Evolutionary conservation across 1,140 invertebrate species (phyloP).

Genomic region (Zophobas morio): DNA sequence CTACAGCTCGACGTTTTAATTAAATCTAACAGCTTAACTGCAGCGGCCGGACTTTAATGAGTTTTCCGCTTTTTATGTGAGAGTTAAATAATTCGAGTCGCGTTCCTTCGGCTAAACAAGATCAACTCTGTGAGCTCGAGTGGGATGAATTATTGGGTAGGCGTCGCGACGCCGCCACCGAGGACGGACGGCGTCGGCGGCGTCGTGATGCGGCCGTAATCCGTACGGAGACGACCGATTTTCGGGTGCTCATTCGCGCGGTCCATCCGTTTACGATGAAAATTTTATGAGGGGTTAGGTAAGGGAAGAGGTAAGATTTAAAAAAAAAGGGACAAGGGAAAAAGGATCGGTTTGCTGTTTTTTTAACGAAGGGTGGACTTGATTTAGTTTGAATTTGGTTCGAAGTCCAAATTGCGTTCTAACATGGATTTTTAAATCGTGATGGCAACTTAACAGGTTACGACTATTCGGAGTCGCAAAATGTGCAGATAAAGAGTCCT

Average conservation of each 20-base stretch:
- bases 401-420: too few relatives aligned
- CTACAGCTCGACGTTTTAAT: neutral
- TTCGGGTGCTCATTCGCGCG: neutral
- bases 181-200: neutral
- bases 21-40: neutral
- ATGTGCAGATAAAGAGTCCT: too few relatives aligned
- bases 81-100: conserved; percentile 10
- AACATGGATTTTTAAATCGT: too few relatives aligned
- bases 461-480: too few relatives aligned
- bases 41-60: too few relatives aligned
- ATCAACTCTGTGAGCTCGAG: neutral
- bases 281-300: conserved; percentile 9
- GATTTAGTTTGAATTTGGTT: too few relatives aligned
- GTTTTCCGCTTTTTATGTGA: neutral
- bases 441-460: too few relatives aligned
- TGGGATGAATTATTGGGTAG: conserved; percentile 11
- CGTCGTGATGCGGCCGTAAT: conserved; percentile 1
- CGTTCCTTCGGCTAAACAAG: neutral
- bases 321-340: too few relatives aligned
- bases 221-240: neutral
- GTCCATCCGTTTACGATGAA: conserved; percentile 3
- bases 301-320: too few relatives aligned
- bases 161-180: conserved; percentile 9
- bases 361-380: too few relatives aligned
- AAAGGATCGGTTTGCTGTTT: too few relatives aligned